These are phyloP conservation scores for Drosophila trapezifrons DNA, from an alignment of 1,140 invertebrate genomes.

Conservation along the genomic window DNA sequence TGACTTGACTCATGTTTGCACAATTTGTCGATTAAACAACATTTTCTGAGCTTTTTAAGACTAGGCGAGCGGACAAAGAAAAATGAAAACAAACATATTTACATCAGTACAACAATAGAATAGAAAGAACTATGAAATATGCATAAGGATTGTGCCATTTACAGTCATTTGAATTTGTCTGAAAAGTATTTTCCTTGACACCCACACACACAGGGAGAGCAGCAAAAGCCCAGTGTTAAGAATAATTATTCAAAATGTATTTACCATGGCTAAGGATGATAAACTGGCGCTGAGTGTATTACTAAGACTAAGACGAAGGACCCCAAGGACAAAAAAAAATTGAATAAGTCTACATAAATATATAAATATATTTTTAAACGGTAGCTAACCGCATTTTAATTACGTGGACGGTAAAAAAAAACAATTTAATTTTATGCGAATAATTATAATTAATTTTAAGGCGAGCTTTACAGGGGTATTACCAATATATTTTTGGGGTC, in stretches of 20 bases:
- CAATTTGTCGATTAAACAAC: slow-evolving; percentile 47
- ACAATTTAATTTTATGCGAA: background rate
- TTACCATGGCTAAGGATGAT: slow-evolving; percentile 35
- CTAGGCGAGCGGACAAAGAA: slow-evolving; percentile 30
- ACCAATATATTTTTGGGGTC: too few relatives aligned
- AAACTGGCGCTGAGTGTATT: background rate
- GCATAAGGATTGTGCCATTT: slow-evolving; percentile 53
- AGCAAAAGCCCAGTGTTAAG: slow-evolving; percentile 8
- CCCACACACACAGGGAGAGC: background rate
- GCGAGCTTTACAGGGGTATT: background rate
- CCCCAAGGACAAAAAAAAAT: slow-evolving; percentile 31
- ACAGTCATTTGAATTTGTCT: slow-evolving; percentile 49
- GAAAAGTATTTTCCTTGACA: slow-evolving; percentile 32
- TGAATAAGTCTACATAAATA: background rate
- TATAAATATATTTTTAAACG: background rate
- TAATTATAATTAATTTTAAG: background rate
- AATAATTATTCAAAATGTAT: slow-evolving; percentile 71
- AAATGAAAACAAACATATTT: slow-evolving; percentile 42
- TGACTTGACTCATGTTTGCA: slow-evolving; percentile 21
- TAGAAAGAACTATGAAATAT: slow-evolving; percentile 48
- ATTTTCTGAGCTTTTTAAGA: slow-evolving; percentile 22
- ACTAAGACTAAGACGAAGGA: slow-evolving; percentile 10
- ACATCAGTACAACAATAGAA: slow-evolving; percentile 37
- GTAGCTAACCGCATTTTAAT: slow-evolving; percentile 1
- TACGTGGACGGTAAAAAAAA: background rate